These are phyloP conservation scores for Micromys minutus DNA, from an alignment of 2,113 vertebrate species.

Conservation along the genomic window DNA sequence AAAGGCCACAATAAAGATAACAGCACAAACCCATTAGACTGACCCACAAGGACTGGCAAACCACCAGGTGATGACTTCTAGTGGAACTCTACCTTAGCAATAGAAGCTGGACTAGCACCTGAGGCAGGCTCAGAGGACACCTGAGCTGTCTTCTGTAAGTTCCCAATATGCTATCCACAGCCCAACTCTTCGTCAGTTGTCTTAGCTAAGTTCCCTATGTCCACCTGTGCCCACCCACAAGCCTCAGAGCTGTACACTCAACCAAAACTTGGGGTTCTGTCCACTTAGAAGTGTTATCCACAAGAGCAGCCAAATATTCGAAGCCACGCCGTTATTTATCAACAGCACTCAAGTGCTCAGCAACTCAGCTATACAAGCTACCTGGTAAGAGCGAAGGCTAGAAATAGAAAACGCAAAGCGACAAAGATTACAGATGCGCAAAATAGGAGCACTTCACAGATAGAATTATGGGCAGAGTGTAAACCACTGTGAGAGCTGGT, in stretches of 20 bases:
- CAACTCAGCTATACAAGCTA: neutral
- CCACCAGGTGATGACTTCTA: neutral
- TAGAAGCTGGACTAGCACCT: too few relatives aligned
- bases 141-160: neutral
- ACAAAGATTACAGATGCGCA: neutral
- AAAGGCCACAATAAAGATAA: neutral
- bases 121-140: neutral
- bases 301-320: neutral
- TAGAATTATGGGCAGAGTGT: neutral
- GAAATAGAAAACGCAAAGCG: neutral
- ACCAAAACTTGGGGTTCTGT: neutral
- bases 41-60: neutral
- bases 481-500: neutral
- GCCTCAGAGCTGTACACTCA: neutral
- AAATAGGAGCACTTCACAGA: neutral
- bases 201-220: neutral
- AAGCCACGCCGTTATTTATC: neutral
- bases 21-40: neutral
- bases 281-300: neutral
- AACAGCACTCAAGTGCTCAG: neutral
- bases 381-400: conserved; percentile 3
- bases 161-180: neutral
- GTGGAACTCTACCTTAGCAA: neutral
- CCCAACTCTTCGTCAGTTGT: neutral
- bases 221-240: neutral